Percentiles rank a stretch among this genome's conserved stretches.
Evolutionary conservation across 2,888 invertebrate species (phyloP).

Genomic region (Platypus cylindrus): DNA sequence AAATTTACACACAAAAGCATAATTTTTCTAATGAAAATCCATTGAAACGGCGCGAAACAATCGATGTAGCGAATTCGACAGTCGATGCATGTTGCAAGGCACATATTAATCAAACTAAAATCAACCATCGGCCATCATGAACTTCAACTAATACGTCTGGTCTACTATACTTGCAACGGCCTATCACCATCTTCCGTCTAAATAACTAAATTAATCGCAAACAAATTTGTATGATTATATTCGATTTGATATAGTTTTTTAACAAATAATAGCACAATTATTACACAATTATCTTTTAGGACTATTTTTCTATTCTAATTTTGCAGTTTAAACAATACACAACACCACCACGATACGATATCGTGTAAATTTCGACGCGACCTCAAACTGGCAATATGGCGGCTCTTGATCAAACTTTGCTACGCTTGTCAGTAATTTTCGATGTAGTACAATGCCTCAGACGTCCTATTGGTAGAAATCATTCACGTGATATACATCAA

Average conservation of each 20-base stretch:
- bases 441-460: slow-evolving; percentile 37
- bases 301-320: slow-evolving; percentile 33
- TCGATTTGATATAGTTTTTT: slow-evolving; percentile 40
- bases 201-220: slow-evolving; percentile 60
- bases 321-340: slow-evolving; percentile 32
- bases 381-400: slow-evolving; percentile 83
- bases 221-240: slow-evolving; percentile 47
- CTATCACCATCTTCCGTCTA: slow-evolving; percentile 64
- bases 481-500: slow-evolving; percentile 36
- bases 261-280: slow-evolving; percentile 33
- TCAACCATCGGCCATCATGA: slow-evolving; percentile 74
- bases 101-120: slow-evolving; percentile 54
- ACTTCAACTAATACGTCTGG: slow-evolving; percentile 52
- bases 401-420: slow-evolving; percentile 89
- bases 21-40: slow-evolving; percentile 34
- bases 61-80: slow-evolving; percentile 56
- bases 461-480: slow-evolving; percentile 32
- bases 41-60: slow-evolving; percentile 39
- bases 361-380: slow-evolving; percentile 64
- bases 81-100: slow-evolving; percentile 62
- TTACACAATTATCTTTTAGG: slow-evolving; percentile 28
- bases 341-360: slow-evolving; percentile 54
- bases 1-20: slow-evolving; percentile 34
- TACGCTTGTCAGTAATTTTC: slow-evolving; percentile 80
- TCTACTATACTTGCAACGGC: slow-evolving; percentile 43